These are phyloP conservation scores for Caranx melampygus DNA, from an alignment of 2,113 vertebrate species.

Conservation along the genomic window DNA sequence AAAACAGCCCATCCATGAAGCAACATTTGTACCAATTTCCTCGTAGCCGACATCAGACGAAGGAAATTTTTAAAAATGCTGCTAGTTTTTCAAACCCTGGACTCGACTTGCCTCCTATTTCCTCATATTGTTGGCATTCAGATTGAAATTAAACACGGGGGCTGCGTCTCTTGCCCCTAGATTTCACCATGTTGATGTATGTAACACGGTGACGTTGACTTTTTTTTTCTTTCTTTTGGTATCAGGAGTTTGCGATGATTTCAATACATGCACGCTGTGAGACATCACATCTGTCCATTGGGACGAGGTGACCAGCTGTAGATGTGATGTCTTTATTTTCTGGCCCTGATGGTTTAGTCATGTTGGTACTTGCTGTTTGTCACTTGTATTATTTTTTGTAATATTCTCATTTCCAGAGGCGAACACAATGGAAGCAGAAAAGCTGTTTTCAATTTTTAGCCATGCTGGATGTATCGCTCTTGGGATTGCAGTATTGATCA, in stretches of 20 bases:
- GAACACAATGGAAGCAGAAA: neutral
- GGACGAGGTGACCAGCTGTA: too few relatives aligned
- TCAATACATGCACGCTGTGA: neutral
- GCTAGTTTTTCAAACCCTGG: conserved; percentile 19
- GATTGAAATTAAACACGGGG: conserved; percentile 3
- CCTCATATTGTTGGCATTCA: conserved; percentile 16
- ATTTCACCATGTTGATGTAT: conserved; percentile 8
- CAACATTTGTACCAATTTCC: conserved; percentile 38
- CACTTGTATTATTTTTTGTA: too few relatives aligned
- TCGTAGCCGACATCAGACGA: conserved; percentile 45
- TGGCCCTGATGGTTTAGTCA: too few relatives aligned
- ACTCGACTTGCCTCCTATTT: conserved; percentile 2
- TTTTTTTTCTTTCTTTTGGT: neutral
- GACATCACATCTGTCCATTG: neutral
- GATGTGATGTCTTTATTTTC: too few relatives aligned
- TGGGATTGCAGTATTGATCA: neutral
- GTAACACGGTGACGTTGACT: neutral
- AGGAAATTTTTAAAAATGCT: conserved; percentile 8
- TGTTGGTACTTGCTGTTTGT: too few relatives aligned
- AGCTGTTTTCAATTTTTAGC: neutral
- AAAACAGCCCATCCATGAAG: conserved; percentile 28
- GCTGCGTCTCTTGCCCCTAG: neutral
- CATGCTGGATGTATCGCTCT: neutral
- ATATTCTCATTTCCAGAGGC: too few relatives aligned
- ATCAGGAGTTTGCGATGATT: neutral